Conservation (phyloP, 2,888 invertebrate species). For the Nomada hirtipes region DNA sequence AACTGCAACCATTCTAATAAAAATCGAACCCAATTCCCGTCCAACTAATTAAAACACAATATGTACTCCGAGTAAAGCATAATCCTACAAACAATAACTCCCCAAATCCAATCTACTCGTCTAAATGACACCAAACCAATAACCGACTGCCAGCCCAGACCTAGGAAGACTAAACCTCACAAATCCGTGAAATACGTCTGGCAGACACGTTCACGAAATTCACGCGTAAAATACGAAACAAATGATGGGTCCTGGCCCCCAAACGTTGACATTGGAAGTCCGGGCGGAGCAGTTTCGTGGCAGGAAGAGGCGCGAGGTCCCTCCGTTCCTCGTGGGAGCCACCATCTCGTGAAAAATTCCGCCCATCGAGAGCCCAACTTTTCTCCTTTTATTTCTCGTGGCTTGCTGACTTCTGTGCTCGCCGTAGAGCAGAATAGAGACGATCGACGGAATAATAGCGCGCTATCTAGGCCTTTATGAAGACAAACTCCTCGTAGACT, state of each 20-base stretch:
- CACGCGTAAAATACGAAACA: conserved; percentile 8
- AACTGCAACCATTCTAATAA: no score
- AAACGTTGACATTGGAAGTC: neutral
- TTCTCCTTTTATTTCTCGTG: conserved; percentile 45
- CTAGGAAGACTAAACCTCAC: neutral
- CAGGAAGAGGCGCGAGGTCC: conserved; percentile 17
- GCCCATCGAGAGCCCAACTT: conserved; percentile 30
- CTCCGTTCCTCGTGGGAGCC: conserved; percentile 36
- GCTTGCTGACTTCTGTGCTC: conserved; percentile 35
- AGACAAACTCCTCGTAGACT: conserved; percentile 52
- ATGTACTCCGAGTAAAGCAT: no score
- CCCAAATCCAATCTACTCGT: no score
- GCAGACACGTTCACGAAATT: neutral
- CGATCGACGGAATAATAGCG: conserved; percentile 41
- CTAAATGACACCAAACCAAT: no score
- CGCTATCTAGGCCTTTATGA: conserved; percentile 54
- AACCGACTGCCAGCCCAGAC: no score
- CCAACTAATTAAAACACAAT: no score
- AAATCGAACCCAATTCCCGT: no score
- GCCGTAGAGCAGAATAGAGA: conserved; percentile 38
- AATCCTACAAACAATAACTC: no score
- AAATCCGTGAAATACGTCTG: conserved; percentile 5
- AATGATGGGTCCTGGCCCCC: neutral
- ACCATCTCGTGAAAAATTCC: conserved; percentile 56
- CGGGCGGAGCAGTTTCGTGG: conserved; percentile 34